Evolutionary conservation across 2,888 invertebrate genomes (phyloP).

Genomic region (Hydraecia micacea): DNA sequence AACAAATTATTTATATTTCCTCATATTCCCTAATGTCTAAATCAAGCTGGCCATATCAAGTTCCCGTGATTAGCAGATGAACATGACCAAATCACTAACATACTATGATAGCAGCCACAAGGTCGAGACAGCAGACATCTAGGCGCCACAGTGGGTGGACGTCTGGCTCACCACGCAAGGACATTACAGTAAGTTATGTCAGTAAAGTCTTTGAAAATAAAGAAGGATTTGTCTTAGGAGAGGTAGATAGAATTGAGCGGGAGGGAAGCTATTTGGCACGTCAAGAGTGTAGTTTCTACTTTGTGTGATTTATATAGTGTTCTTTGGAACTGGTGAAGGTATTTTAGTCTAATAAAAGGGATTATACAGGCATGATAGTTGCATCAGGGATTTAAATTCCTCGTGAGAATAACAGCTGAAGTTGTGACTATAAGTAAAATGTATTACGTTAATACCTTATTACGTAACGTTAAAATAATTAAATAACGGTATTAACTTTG

Average conservation of each 20-base stretch:
- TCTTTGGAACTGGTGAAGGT: not conserved
- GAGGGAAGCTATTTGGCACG: not conserved
- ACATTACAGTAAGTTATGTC: slow-evolving; percentile 47
- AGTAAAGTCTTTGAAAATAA: slow-evolving; percentile 32
- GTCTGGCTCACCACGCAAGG: slow-evolving; percentile 27
- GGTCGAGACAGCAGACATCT: slow-evolving; percentile 66
- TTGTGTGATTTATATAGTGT: not conserved
- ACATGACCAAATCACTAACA: slow-evolving; percentile 2
- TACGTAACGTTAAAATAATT: not conserved
- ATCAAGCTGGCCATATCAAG: not conserved
- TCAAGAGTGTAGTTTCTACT: not conserved
- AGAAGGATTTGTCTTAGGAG: slow-evolving; percentile 1
- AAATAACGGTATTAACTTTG: not conserved
- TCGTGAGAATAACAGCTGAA: not conserved
- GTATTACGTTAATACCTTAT: not conserved
- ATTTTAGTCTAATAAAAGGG: not conserved
- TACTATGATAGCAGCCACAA: slow-evolving; percentile 51
- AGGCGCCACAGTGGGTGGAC: slow-evolving; percentile 65
- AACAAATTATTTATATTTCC: not conserved
- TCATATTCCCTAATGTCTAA: not conserved
- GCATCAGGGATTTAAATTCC: not conserved
- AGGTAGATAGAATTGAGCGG: not conserved
- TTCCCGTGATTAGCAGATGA: slow-evolving; percentile 17
- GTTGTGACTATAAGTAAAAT: not conserved
- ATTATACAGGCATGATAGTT: not conserved